Evolutionary conservation across 2,113 vertebrate genomes (phyloP), one percentile per base, ranked within the genome.

Genomic region (Willisornis vidua): DNA sequence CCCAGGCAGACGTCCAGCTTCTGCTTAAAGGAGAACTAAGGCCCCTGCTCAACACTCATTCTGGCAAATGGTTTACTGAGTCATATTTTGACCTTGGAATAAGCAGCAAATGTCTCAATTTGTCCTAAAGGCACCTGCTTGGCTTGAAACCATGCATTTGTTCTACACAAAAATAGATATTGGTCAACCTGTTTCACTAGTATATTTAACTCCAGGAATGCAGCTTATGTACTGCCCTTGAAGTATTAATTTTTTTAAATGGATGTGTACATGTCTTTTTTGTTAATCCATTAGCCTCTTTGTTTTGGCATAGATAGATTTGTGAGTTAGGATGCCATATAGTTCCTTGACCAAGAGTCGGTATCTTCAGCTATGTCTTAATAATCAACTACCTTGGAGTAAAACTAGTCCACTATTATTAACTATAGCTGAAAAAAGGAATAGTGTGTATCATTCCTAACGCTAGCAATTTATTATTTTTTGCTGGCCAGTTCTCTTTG

Each of bases 101-200:
- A 61, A 51, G 28, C 33, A 71, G 20, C 33, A 93, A 43, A 48
- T 63, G 8, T 37, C 59, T 84, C n/a, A 54, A 16, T 59, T 70
- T 55, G 74, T 75, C 73, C 61, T 72, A 65, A 78, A 81, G 76
- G 19, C 19, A 35, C 26, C 37, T 58, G 8, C 31, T 93, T 94
- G 85, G 75, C 78, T 90, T 87, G 67, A 85, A 90, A 89, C 35
- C 29, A 66, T 91, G 26, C 17, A 63, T 86, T 90, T 95, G 31
- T 81, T 92, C 51, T 77, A 35, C 35, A 74, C 18, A 51, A 88
- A 90, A 96, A 81, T 84, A 90, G 59, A 63, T 79, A 71, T 12
- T 48, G 26, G 73, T 75, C 76, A 87, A 72, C 31, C 7, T 84
- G 31, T 84, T 84, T 49, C 70, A 81, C 35, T 37, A 75, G 35